Evolutionary conservation across 2,888 invertebrate species (phyloP).

Genomic region (Oscheius sp.): DNA sequence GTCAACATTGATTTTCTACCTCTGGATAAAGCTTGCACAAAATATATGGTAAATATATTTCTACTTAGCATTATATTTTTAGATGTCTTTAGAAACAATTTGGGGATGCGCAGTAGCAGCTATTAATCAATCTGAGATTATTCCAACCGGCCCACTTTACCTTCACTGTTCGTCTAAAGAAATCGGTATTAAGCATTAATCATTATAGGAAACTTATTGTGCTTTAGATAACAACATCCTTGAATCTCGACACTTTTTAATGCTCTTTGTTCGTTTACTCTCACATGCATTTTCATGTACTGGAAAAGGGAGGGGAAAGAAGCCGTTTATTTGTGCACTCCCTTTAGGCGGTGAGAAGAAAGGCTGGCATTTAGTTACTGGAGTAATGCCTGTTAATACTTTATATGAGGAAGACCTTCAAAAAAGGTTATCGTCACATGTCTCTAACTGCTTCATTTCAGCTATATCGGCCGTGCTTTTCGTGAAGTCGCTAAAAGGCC

Average conservation of each 20-base stretch:
- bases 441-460: slow-evolving; percentile 30
- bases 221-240: slow-evolving; percentile 19
- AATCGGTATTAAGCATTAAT: slow-evolving; percentile 14
- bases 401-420: slow-evolving; percentile 40
- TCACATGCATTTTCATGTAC: slow-evolving; percentile 43
- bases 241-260: slow-evolving; percentile 51
- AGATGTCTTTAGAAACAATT: slow-evolving; percentile 38
- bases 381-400: slow-evolving; percentile 54
- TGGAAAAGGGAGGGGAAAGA: slow-evolving; percentile 30
- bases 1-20: slow-evolving; percentile 27
- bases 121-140: slow-evolving; percentile 52
- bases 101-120: slow-evolving; percentile 49
- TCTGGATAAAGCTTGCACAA: slow-evolving; percentile 27
- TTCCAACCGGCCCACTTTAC: slow-evolving; percentile 44
- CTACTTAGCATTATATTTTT: not conserved
- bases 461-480: slow-evolving; percentile 56
- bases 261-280: slow-evolving; percentile 47
- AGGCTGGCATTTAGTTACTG: slow-evolving; percentile 53
- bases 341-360: slow-evolving; percentile 37
- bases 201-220: not conserved
- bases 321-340: slow-evolving; percentile 51
- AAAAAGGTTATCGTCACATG: slow-evolving; percentile 40
- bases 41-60: slow-evolving; percentile 28
- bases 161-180: slow-evolving; percentile 32
- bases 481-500: slow-evolving; percentile 42